A percentile compares a stretch with the other conserved stretches of the same genome.
Evolutionary conservation across 37 sponge, comb jelly and placozoan species (phyloP).

Genomic region (Beroe ovata): DNA sequence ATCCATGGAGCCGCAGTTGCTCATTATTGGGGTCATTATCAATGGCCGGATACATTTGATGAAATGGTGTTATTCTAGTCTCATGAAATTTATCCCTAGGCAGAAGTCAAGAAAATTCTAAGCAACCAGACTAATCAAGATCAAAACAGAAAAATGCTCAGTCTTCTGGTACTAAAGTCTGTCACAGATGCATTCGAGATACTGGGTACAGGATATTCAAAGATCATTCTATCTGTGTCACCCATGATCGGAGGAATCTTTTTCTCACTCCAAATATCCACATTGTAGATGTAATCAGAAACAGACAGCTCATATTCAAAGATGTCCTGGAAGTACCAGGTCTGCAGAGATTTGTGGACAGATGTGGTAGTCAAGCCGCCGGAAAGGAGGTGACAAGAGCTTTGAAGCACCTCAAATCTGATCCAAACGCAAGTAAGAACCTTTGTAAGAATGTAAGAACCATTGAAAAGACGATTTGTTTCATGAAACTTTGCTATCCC

Average conservation of each 20-base stretch:
- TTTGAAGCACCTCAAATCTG: slow-evolving; percentile 25
- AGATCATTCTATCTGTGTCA: too few species aligned
- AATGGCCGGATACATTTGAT: too few species aligned
- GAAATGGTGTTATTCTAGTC: too few species aligned
- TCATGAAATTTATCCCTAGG: too few species aligned
- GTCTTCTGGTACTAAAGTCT: not conserved
- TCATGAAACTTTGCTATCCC: too few species aligned
- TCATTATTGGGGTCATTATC: too few species aligned
- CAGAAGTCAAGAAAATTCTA: slow-evolving; percentile 24
- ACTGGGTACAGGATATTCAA: too few species aligned
- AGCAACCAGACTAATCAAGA: not conserved
- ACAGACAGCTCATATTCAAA: slow-evolving; percentile 27
- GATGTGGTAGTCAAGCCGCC: not conserved
- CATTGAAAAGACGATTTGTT: too few species aligned
- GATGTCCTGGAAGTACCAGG: slow-evolving; percentile 45
- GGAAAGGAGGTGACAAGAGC: not conserved
- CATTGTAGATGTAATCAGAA: slow-evolving; percentile 18
- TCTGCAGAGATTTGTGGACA: not conserved
- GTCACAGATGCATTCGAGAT: not conserved
- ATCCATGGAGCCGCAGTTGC: too few species aligned
- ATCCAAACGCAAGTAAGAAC: slow-evolving; percentile 35
- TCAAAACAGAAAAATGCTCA: not conserved
- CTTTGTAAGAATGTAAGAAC: too few species aligned
- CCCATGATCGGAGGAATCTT: too few species aligned
- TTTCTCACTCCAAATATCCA: too few species aligned